These are phyloP conservation scores for Homarus gammarus DNA, from an alignment of 2,888 invertebrate genomes.

Conservation along the genomic window DNA sequence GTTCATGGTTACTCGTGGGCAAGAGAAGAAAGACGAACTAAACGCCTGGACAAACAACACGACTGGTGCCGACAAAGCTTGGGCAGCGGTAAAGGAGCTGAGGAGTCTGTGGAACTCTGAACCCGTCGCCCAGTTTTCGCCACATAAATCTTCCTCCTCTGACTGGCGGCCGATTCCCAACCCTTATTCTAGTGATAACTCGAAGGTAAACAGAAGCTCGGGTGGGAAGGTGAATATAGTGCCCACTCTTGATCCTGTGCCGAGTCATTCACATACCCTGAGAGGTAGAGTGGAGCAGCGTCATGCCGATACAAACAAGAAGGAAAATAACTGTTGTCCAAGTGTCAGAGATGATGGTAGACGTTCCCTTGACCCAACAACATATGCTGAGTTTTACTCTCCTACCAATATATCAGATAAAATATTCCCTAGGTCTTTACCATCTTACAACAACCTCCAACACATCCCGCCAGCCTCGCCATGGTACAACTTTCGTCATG, in stretches of 20 bases:
- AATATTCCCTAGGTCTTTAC: slow-evolving; percentile 19
- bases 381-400: background rate
- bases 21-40: background rate
- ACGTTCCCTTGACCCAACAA: background rate
- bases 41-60: background rate
- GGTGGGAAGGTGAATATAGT: background rate
- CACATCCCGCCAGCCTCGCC: slow-evolving; percentile 3
- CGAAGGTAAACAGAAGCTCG: background rate
- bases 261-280: background rate
- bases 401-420: slow-evolving; percentile 35
- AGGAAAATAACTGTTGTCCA: background rate
- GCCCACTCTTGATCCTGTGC: background rate
- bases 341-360: background rate
- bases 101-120: slow-evolving; percentile 8
- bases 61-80: background rate
- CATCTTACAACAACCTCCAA: background rate
- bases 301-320: background rate
- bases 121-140: background rate
- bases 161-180: background rate
- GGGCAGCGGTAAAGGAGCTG: slow-evolving; percentile 33
- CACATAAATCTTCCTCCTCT: background rate
- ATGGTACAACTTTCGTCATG: slow-evolving; percentile 41
- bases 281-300: background rate
- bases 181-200: background rate
- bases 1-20: background rate